Evolutionary conservation across 2,113 vertebrate genomes (phyloP).

Genomic region (Amphiprion percula): DNA sequence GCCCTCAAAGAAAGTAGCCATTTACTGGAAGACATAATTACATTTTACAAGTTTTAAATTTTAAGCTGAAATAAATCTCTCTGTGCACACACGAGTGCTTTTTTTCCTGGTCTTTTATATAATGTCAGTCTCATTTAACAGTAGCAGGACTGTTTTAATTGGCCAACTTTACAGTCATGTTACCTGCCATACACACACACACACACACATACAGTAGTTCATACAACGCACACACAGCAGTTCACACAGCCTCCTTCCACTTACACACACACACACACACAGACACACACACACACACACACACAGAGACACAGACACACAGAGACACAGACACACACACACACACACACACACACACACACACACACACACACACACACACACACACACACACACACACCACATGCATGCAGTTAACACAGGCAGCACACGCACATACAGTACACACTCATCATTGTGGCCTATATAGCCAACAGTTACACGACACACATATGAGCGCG

Average conservation of each 20-base stretch:
- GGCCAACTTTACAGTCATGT: constrained; percentile 40
- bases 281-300: constrained; percentile 21
- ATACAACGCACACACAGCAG: neutral
- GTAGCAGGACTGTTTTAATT: constrained; percentile 23
- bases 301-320: neutral
- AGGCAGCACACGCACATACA: constrained; percentile 7
- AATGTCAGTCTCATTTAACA: constrained; percentile 34
- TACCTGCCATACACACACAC: constrained; percentile 7
- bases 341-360: constrained; percentile 25
- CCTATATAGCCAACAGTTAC: constrained; percentile 42
- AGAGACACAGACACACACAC: neutral
- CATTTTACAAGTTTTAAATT: neutral
- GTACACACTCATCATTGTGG: constrained; percentile 14
- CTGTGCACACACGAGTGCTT: neutral
- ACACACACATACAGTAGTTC: constrained; percentile 12
- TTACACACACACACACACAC: neutral
- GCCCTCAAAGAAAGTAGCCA: neutral
- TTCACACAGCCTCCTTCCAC: constrained; percentile 4
- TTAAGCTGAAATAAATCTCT: constrained; percentile 11
- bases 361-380: neutral
- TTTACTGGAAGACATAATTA: neutral
- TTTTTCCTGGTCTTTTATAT: neutral
- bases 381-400: neutral
- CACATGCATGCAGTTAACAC: neutral
- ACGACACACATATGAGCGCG: neutral